A percentile compares a stretch with the other conserved stretches of the same genome.
These are phyloP conservation scores for Menura novaehollandiae DNA, from an alignment of 2,113 vertebrate genomes.

Conservation along the genomic window DNA sequence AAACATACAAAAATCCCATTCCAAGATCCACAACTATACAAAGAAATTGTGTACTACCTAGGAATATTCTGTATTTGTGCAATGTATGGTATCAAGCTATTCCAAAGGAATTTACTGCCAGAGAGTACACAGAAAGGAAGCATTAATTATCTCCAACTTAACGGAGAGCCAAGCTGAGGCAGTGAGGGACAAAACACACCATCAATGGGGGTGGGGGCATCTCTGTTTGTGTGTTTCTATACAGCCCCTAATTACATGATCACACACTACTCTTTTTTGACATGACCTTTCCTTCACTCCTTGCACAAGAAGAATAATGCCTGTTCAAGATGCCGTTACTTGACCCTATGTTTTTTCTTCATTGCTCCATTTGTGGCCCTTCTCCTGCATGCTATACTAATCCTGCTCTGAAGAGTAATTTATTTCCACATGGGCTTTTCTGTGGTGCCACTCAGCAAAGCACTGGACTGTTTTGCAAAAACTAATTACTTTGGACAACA, in stretches of 20 bases:
- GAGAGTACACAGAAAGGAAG: not conserved
- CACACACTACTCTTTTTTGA: not conserved
- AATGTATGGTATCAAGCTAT: not conserved
- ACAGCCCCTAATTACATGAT: not conserved
- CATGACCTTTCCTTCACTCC: not conserved
- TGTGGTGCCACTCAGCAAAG: not conserved
- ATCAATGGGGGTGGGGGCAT: fast-evolving
- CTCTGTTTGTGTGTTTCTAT: not conserved
- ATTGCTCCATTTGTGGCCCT: not conserved
- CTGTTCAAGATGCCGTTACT: not conserved
- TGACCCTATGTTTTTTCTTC: not conserved
- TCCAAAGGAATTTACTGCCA: not conserved
- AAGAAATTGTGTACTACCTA: not conserved
- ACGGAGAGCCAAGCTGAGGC: not conserved
- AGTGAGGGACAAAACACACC: not conserved
- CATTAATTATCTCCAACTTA: not conserved
- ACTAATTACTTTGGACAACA: slow-evolving; percentile 15
- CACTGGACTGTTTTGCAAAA: not conserved
- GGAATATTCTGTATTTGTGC: not conserved
- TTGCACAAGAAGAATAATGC: not conserved
- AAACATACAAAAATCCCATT: not conserved
- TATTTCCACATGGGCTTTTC: not conserved
- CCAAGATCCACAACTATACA: not conserved
- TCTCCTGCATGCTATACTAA: not conserved
- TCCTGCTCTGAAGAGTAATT: not conserved